phyloP scores from a whole-genome alignment of 1,140 invertebrate genomes.

The Bombus vancouverensis region DNA sequence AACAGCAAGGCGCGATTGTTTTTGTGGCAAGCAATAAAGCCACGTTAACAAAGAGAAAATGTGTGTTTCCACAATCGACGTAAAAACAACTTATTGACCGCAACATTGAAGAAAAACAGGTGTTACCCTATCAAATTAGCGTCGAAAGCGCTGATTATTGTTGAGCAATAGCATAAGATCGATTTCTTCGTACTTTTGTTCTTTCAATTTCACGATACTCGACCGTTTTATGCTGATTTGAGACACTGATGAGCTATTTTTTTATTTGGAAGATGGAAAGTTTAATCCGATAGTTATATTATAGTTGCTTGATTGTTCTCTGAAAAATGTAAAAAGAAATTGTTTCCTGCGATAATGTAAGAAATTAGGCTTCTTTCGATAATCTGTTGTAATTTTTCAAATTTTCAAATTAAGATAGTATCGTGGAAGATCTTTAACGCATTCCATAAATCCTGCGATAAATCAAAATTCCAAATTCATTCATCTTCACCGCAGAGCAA shows the following conservation, averaged over 20 bases:
- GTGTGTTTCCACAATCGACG: background rate
- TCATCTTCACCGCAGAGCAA: background rate
- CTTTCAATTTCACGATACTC: background rate
- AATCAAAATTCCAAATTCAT: background rate
- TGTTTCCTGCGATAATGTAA: no score
- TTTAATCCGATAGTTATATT: background rate
- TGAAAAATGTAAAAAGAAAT: no score
- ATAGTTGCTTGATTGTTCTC: background rate
- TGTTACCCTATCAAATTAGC: background rate
- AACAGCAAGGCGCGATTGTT: slow-evolving; percentile 27
- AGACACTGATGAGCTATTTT: background rate
- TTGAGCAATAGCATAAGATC: background rate
- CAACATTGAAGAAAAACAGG: background rate
- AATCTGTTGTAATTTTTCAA: background rate
- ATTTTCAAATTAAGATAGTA: background rate
- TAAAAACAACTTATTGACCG: background rate
- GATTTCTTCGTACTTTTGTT: background rate
- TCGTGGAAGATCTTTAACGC: background rate
- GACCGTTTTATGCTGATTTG: background rate
- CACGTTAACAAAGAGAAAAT: slow-evolving; percentile 25
- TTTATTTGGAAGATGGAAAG: background rate
- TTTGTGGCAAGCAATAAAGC: slow-evolving; percentile 1
- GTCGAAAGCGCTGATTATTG: background rate
- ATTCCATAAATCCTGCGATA: background rate
- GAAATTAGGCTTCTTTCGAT: background rate